Evolutionary conservation across 2,113 vertebrate genomes (phyloP), one percentile per base, ranked within the genome.

Genomic region (Gavia stellata): DNA sequence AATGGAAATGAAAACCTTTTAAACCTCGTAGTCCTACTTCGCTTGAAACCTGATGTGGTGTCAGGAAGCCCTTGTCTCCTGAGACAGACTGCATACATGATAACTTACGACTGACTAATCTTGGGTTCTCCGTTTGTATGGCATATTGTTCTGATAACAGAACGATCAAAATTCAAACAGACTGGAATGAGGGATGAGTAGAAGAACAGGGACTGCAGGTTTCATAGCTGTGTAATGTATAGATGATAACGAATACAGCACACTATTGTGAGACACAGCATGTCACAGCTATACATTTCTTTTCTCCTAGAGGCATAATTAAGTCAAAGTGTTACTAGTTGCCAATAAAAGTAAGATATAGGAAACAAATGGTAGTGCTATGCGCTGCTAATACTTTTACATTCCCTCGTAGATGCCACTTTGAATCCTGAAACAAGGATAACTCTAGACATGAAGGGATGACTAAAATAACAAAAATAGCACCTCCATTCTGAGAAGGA

Each of bases 1-100:
- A 7, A 71, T 92, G 53, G 63, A 95, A 96, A 97, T 58, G 49
- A 80, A 96, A 95, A 90, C 34, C 89, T 52, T 80, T 77, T 34
- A 50, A 96, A 83, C 20, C 26, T 90, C 0, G 0, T 65, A 88
- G 92, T 58, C 52, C 53, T 56, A 42, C 58, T 91, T 56, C 2
- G 1, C 68, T 70, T 83, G 68, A 90, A 95, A 92, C 29, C 21
- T 34, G 53, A 91, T 79, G 63, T 62, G 1, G 45, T 74, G 42
- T 85, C 77, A 85, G 86, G 84, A 88, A 94, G 80, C 26, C 67
- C 84, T 44, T 58, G 75, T 53, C 81, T 83, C 53, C 88, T 25
- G 56, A 88, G 77, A 88, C 61, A 96, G 73, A 70, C 26, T 67
- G 44, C 10, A 2, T 56, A 66, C 75, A 50, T 21, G 62, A 50